Percentiles rank a stretch among this genome's conserved stretches.
Conservation (phyloP, 2,113 vertebrate genomes). For the Anoura caudifer region DNA sequence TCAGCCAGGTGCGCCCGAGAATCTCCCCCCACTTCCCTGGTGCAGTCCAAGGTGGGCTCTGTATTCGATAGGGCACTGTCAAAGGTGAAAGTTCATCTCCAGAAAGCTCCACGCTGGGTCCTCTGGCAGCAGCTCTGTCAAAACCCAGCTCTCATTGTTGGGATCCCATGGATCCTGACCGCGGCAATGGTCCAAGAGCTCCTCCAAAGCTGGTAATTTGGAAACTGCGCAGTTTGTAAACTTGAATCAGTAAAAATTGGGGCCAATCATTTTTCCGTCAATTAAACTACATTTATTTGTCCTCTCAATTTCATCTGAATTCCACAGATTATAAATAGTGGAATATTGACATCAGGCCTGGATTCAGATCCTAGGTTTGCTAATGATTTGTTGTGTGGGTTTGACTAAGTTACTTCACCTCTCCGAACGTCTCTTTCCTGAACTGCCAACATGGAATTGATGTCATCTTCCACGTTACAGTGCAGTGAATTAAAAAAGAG, state of each 20-base stretch:
- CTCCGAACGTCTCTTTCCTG: neutral
- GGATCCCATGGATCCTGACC: neutral
- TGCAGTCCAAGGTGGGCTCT: rapidly evolving
- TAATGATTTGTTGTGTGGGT: neutral
- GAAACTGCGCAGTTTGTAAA: neutral
- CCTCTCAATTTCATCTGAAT: neutral
- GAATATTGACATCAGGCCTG: neutral
- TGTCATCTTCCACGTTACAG: neutral
- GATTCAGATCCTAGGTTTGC: neutral
- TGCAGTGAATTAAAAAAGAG: neutral
- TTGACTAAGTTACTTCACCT: neutral
- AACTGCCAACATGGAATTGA: neutral
- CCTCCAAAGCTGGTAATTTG: neutral
- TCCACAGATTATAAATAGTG: neutral
- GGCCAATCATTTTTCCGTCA: neutral
- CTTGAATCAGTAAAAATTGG: neutral
- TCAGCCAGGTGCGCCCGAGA: neutral
- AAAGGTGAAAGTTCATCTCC: neutral
- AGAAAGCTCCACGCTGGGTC: rapidly evolving
- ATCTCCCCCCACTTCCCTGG: neutral
- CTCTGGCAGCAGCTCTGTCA: neutral
- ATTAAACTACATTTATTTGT: neutral
- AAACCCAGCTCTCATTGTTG: too few relatives aligned
- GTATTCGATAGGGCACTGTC: neutral
- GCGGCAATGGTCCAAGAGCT: neutral